A percentile compares a stretch with the other conserved stretches of the same genome.
These are phyloP conservation scores for Heteromyza rotundicornis DNA, from an alignment of 2,888 invertebrate genomes.

Conservation along the genomic window DNA sequence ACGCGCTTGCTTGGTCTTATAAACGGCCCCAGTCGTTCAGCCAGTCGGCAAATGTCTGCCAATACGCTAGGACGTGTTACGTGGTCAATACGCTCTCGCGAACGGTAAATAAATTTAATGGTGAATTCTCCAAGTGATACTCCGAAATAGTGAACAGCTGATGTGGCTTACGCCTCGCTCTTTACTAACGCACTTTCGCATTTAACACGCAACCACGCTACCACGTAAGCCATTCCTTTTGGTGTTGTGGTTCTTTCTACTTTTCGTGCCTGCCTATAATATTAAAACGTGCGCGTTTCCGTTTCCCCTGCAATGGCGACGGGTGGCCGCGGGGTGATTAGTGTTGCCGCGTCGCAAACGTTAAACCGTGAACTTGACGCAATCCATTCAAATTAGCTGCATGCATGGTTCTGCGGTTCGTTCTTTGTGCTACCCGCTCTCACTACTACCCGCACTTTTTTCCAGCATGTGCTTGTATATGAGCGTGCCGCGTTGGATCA, in stretches of 20 bases:
- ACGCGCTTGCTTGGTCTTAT: background rate
- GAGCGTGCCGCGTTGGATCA: conserved; percentile 42
- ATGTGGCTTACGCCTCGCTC: background rate
- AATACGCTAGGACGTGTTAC: conserved; percentile 41
- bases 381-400: too few species aligned
- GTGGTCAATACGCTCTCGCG: too few species aligned
- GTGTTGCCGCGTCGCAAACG: too few species aligned
- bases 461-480: conserved; percentile 40
- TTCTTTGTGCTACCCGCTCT: conserved; percentile 3
- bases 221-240: too few species aligned
- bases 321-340: too few species aligned
- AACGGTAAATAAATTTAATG: too few species aligned
- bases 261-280: too few species aligned
- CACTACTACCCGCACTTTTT: background rate
- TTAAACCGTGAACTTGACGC: background rate
- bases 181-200: background rate
- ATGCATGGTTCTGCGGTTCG: conserved; percentile 17
- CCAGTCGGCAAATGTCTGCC: conserved; percentile 49
- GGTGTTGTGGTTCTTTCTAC: too few species aligned
- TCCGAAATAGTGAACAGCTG: background rate
- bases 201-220: too few species aligned
- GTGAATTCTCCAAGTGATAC: background rate
- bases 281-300: too few species aligned
- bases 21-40: too few species aligned
- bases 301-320: background rate